Base-by-base conservation (phyloP, 2,888 invertebrate genomes). In the Pandemis heparana region DNA sequence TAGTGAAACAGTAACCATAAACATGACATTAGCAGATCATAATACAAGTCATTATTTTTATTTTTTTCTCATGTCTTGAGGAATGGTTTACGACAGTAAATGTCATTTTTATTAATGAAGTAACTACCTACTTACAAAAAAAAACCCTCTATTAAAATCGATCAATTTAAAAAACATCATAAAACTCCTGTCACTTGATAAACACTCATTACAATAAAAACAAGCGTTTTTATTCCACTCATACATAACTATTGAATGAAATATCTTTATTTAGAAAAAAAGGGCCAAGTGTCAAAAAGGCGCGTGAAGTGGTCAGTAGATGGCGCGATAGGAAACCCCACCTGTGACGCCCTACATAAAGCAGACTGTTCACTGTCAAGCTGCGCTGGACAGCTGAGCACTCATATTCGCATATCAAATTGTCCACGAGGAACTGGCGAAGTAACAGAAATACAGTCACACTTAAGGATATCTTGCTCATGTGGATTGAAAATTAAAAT, bases 11-110 rank as follows among this genome's bases (percentile, higher is more conserved):
- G 8, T 86, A 86, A 87, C 89, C 91, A 94, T 94, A 94, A 94
- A 94, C 94, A 94, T 88, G 90, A 91, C 89, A 93, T 94, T 93
- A 93, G 87, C 92, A 92, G 89, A 83, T 94, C 92, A 86, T 92
- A 56, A 88, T 81, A 79, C 82, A 82, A 88, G 84, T 86, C 85
- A 18, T 18, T 65, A 67, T 73, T 69, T 88, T 87, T 89, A 89
- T 87, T 89, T 89, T 46, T 87, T 83, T 85, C 83, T 81, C 82
- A 80, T 79, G 80, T 86, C 82, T 87, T 91, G 75, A 39, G 79
- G 71, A 43, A 70, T 56, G 48, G 38, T 61, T 61, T 64, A 53
- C 66, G 43, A 61, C 41, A 46, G 72, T 69, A 64, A 41, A 43
- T 64, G 46, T 23, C 41, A 71, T 67, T 74, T 71, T 32, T 41